Evolutionary conservation across 2,888 invertebrate species (phyloP).

Genomic region (Drosophila kanekoi): DNA sequence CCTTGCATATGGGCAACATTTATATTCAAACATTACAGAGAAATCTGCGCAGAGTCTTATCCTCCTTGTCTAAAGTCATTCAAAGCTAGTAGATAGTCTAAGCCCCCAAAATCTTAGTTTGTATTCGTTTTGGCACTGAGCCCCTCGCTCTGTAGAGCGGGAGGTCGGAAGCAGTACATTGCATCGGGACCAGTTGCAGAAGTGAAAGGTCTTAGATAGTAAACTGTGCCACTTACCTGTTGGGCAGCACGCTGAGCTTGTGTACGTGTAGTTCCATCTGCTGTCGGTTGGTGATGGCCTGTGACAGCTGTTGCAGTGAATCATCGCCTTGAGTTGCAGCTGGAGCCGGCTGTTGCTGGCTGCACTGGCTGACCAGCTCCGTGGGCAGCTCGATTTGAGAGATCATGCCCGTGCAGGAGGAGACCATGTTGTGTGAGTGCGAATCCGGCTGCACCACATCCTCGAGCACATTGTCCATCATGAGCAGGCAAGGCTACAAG

Average conservation of each 20-base stretch:
- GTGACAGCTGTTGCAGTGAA: conserved; percentile 91
- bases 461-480: conserved; percentile 91
- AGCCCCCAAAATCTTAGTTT: no score
- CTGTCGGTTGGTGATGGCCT: conserved; percentile 91
- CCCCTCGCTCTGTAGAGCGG: no score
- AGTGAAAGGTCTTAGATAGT: no score
- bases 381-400: conserved; percentile 85
- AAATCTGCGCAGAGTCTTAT: no score
- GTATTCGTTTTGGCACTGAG: no score
- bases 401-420: conserved; percentile 87
- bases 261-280: conserved; percentile 87
- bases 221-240: conserved; percentile 72
- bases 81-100: no score
- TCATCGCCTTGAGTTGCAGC: conserved; percentile 85
- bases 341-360: conserved; percentile 52
- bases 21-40: no score
- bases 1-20: no score
- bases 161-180: no score
- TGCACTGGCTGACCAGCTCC: conserved; percentile 78
- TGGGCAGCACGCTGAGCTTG: conserved; percentile 84
- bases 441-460: conserved; percentile 89
- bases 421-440: conserved; percentile 89
- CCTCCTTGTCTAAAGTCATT: no score
- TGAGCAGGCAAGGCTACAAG: conserved; percentile 88
- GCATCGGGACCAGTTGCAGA: background rate